Percentiles rank a stretch among this genome's conserved stretches.
phyloP scores from a whole-genome alignment of 2,888 invertebrate genomes.

The Drosophila acutilabella region DNA sequence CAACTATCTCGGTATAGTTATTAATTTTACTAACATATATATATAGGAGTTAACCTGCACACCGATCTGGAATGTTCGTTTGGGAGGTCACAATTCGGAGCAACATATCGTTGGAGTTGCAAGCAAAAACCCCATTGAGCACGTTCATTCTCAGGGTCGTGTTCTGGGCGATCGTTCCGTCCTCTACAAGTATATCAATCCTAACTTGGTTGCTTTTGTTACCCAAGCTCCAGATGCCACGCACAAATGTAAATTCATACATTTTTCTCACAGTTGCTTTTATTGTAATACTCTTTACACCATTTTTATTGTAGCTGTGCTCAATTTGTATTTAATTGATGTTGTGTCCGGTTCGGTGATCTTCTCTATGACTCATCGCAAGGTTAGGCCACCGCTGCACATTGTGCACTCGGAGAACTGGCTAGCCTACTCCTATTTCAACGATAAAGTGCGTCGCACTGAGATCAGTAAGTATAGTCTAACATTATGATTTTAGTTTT shows the following conservation, averaged over 20 bases:
- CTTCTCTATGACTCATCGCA: constrained; percentile 93
- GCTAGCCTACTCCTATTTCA: constrained; percentile 96
- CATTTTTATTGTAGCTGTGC: constrained; percentile 87
- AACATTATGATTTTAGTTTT: background rate
- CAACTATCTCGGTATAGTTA: background rate
- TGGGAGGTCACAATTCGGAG: constrained; percentile 87
- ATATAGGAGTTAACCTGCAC: constrained; percentile 88
- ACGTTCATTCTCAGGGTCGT: constrained; percentile 97
- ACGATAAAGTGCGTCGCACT: constrained; percentile 95
- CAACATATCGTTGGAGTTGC: constrained; percentile 88
- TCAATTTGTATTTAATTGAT: constrained; percentile 95
- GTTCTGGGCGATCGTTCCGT: constrained; percentile 98
- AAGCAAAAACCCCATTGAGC: constrained; percentile 89
- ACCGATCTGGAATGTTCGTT: constrained; percentile 90
- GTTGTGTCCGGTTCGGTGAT: constrained; percentile 94
- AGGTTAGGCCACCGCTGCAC: constrained; percentile 93
- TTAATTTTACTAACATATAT: constrained; percentile 24
- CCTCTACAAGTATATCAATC: constrained; percentile 99
- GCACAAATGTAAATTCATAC: constrained; percentile 88
- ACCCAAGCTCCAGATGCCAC: constrained; percentile 91
- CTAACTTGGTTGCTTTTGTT: constrained; percentile 95
- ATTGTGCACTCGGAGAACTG: constrained; percentile 98
- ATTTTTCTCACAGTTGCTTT: too few species aligned
- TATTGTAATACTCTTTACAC: too few species aligned
- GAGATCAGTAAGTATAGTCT: constrained; percentile 89